A percentile compares a stretch with the other conserved stretches of the same genome.
phyloP scores from a whole-genome alignment of 2,888 invertebrate genomes.

The Lasiommata megera region DNA sequence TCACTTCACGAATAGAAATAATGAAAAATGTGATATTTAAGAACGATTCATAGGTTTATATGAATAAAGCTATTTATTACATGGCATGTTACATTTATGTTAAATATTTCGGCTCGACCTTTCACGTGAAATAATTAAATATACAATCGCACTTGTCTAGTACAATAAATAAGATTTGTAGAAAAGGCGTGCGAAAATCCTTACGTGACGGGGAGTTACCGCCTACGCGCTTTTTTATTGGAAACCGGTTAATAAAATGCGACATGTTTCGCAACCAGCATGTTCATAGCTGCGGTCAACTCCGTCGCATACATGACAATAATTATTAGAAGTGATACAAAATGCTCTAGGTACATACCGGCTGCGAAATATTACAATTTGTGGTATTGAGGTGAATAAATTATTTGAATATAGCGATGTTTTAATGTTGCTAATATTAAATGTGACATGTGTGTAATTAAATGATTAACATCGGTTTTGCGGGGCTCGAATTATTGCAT shows the following conservation, averaged over 20 bases:
- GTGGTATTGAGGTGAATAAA: conserved; percentile 9
- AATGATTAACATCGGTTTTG: neutral
- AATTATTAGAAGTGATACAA: conserved; percentile 1
- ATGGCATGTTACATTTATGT: too few relatives aligned
- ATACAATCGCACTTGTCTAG: too few relatives aligned
- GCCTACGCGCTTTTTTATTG: too few relatives aligned
- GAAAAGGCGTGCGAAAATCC: too few relatives aligned
- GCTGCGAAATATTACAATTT: conserved; percentile 9
- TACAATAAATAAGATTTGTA: too few relatives aligned
- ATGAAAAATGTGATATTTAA: too few relatives aligned
- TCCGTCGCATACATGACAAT: neutral
- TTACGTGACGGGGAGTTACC: too few relatives aligned
- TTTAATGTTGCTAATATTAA: conserved; percentile 1
- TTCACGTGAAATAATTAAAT: too few relatives aligned
- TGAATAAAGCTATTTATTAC: too few relatives aligned
- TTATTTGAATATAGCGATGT: conserved; percentile 3
- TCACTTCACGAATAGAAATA: too few relatives aligned
- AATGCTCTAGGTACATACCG: neutral
- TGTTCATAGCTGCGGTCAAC: neutral
- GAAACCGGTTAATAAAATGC: neutral
- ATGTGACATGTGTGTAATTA: neutral
- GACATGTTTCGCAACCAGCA: neutral
- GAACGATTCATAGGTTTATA: too few relatives aligned
- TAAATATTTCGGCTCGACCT: too few relatives aligned
- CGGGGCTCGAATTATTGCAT: neutral